phyloP scores from a whole-genome alignment of 2,888 invertebrate species.

The Lordiphosa andalusiaca region DNA sequence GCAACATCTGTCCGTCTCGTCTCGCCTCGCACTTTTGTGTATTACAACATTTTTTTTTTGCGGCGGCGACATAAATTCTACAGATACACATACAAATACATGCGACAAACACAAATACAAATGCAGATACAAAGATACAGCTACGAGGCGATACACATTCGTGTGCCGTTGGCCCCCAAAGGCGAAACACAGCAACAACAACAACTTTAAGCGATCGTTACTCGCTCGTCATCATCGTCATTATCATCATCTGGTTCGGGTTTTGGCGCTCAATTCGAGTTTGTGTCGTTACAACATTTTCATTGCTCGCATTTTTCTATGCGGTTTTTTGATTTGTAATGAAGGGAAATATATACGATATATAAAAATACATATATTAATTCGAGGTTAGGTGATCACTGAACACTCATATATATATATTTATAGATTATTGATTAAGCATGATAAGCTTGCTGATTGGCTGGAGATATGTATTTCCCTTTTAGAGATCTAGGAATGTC shows the following conservation, averaged over 20 bases:
- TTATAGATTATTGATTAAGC: background rate
- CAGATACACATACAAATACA: slow-evolving; percentile 25
- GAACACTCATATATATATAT: background rate
- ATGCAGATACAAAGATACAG: slow-evolving; percentile 33
- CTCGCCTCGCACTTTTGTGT: slow-evolving; percentile 25
- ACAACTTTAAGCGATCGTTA: slow-evolving; percentile 10
- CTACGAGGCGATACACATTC: slow-evolving; percentile 20
- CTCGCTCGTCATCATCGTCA: slow-evolving; percentile 10
- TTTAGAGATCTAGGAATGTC: background rate
- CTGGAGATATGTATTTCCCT: background rate
- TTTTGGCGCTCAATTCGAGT: slow-evolving; percentile 22
- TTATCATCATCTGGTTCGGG: slow-evolving; percentile 22
- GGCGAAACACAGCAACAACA: slow-evolving; percentile 26
- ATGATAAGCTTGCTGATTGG: background rate
- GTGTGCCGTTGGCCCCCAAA: slow-evolving; percentile 57
- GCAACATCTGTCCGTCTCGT: slow-evolving; percentile 28
- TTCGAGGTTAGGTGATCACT: background rate
- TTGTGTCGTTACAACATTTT: slow-evolving; percentile 15
- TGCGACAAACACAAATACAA: slow-evolving; percentile 3
- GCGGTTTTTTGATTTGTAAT: background rate
- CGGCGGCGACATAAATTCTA: slow-evolving; percentile 57
- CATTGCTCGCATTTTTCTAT: slow-evolving; percentile 14
- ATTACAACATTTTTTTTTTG: slow-evolving; percentile 47
- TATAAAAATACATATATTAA: background rate
- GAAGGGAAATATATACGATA: slow-evolving; percentile 4